phyloP scores from a whole-genome alignment of 2,888 invertebrate genomes.

The Lepetodrilus schrolli region DNA sequence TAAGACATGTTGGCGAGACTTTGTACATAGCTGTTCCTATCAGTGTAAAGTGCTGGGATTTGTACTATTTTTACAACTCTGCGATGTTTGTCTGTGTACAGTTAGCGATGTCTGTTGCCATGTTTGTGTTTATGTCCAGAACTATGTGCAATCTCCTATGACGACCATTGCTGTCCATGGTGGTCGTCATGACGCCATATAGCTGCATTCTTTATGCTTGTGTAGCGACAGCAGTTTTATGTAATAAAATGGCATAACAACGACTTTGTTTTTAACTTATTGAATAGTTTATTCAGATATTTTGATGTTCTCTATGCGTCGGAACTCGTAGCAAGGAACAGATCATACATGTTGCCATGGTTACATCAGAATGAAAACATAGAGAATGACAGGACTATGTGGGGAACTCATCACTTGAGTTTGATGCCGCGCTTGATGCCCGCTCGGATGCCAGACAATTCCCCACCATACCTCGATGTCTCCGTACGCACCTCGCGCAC shows the following conservation, averaged over 20 bases:
- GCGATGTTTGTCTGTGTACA: no score
- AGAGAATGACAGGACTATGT: no score
- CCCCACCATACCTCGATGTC: slow-evolving; percentile 88
- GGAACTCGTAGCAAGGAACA: no score
- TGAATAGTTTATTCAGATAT: not conserved
- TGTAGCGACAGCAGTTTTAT: slow-evolving; percentile 6
- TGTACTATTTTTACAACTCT: no score
- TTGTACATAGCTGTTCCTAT: no score
- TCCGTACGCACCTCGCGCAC: slow-evolving; percentile 88
- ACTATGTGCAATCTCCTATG: slow-evolving; percentile 12
- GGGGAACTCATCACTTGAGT: slow-evolving; percentile 77
- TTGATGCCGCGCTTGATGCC: slow-evolving; percentile 92
- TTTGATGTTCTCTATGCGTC: no score
- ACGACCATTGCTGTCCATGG: not conserved
- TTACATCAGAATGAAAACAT: no score
- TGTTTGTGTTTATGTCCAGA: not conserved
- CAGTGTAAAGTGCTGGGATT: no score
- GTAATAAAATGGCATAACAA: slow-evolving; percentile 27
- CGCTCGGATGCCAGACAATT: slow-evolving; percentile 93
- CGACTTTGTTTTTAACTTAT: not conserved
- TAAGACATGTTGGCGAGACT: no score
- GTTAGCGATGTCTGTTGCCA: not conserved
- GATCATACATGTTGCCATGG: no score
- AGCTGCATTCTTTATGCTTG: slow-evolving; percentile 15
- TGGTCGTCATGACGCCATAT: slow-evolving; percentile 1